Conservation (phyloP, 2,888 invertebrate genomes). For the Notodonta dromedarius region DNA sequence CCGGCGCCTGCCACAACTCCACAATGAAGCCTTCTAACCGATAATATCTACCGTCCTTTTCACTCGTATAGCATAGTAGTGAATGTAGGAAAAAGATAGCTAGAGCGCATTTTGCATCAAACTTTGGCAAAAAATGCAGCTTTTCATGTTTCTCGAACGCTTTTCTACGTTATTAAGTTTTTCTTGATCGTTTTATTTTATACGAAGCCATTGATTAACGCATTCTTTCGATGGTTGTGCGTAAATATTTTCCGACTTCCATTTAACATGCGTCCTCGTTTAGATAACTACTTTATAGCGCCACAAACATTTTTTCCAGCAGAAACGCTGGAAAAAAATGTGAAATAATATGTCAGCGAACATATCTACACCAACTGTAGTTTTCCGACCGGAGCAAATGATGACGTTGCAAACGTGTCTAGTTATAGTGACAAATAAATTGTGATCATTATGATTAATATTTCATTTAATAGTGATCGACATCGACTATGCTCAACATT, state of each 20-base stretch:
- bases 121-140: conserved; percentile 26
- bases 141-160: conserved; percentile 29
- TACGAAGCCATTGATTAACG: conserved; percentile 14
- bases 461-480: no score
- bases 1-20: conserved; percentile 51
- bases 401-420: no score
- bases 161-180: conserved; percentile 29
- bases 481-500: no score
- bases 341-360: no score
- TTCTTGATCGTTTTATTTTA: conserved; percentile 13
- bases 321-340: no score
- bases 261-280: neutral
- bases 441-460: no score
- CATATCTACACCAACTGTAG: no score
- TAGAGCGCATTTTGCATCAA: conserved; percentile 38
- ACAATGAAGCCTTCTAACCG: conserved; percentile 41
- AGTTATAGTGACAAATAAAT: no score
- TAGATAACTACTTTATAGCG: neutral
- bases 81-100: conserved; percentile 34
- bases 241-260: conserved; percentile 30
- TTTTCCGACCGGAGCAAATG: no score
- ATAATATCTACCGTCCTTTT: conserved; percentile 38
- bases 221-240: neutral
- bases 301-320: no score
- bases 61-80: conserved; percentile 26